Conservation (phyloP, 2,113 vertebrate genomes). For the Panurus biarmicus region DNA sequence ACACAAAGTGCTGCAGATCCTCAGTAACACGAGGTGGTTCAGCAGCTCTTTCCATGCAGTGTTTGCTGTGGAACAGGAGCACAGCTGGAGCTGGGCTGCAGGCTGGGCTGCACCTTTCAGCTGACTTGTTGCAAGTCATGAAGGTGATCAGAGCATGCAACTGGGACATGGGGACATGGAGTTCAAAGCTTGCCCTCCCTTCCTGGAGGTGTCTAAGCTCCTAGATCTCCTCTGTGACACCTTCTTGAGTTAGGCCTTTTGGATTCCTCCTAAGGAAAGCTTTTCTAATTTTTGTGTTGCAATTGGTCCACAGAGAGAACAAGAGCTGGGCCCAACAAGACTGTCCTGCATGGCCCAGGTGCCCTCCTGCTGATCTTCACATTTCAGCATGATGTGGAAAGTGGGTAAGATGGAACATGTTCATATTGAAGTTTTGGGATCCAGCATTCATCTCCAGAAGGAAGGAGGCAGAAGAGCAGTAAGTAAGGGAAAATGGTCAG, state of each 20-base stretch:
- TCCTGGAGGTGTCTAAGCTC: background rate
- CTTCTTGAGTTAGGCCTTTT: background rate
- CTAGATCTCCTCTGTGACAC: background rate
- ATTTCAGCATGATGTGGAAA: background rate
- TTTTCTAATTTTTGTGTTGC: background rate
- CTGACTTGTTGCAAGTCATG: background rate
- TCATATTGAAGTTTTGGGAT: background rate
- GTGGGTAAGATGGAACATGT: background rate
- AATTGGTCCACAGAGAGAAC: background rate
- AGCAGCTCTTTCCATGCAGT: fast-evolving
- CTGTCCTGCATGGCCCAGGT: background rate
- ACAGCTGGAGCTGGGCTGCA: background rate
- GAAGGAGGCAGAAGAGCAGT: background rate
- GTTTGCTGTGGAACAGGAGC: background rate
- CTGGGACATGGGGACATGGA: background rate
- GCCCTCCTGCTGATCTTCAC: background rate
- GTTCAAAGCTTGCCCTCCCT: background rate
- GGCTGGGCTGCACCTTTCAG: fast-evolving
- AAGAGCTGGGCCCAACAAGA: background rate
- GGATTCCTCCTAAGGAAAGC: background rate
- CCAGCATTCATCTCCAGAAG: background rate
- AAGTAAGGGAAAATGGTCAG: background rate
- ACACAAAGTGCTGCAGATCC: background rate
- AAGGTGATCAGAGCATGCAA: fast-evolving
- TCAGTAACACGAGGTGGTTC: background rate